Percentiles rank a stretch among this genome's conserved stretches.
Conservation (phyloP, 2,888 invertebrate genomes). For the Gibbula magus region DNA sequence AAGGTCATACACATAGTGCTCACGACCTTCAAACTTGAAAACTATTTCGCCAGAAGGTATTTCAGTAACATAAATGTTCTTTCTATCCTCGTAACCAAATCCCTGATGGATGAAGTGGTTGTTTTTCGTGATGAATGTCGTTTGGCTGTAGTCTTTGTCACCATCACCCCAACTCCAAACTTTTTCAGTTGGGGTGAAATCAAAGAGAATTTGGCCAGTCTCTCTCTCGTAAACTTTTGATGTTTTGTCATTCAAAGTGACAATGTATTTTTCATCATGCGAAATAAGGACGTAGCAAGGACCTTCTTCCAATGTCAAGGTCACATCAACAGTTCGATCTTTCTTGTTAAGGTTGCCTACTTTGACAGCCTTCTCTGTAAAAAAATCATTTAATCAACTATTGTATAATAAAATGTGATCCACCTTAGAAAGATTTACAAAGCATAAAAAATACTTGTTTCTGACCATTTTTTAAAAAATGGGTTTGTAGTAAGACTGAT, state of each 20-base stretch:
- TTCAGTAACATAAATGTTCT: neutral
- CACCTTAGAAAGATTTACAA: too few species aligned
- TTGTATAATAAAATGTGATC: too few species aligned
- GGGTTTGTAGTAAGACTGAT: too few species aligned
- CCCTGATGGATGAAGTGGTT: constrained; percentile 7
- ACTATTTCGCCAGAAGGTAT: constrained; percentile 38
- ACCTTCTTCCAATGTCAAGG: neutral
- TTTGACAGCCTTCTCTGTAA: neutral
- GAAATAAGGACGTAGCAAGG: neutral
- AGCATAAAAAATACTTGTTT: too few species aligned
- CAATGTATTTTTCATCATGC: neutral
- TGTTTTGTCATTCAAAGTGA: neutral
- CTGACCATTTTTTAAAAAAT: too few species aligned
- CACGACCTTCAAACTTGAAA: constrained; percentile 29
- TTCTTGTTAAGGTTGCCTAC: neutral
- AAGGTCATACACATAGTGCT: constrained; percentile 34
- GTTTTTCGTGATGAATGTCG: neutral
- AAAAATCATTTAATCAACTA: too few species aligned
- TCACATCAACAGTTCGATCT: neutral
- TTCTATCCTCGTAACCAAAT: neutral
- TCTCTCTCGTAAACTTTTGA: neutral
- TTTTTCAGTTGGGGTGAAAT: neutral
- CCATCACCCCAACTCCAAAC: neutral
- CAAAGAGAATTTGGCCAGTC: neutral
- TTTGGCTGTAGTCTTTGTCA: neutral